Percentiles rank a stretch among this genome's conserved stretches.
These are phyloP conservation scores for Schmidtea mediterranea DNA, from an alignment of 1,140 invertebrate species.

Conservation along the genomic window DNA sequence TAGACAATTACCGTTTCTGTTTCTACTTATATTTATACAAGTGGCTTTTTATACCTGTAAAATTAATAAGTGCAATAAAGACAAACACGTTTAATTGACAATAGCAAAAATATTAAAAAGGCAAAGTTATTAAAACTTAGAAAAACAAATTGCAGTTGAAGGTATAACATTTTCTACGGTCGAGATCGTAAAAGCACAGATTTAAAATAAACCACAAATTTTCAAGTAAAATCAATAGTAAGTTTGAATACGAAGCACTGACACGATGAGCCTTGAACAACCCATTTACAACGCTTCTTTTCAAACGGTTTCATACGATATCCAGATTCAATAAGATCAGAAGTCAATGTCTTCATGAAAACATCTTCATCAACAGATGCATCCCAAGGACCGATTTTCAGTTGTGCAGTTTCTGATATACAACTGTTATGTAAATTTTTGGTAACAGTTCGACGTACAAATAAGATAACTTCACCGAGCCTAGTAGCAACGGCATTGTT, in stretches of 20 bases:
- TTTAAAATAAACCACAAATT: neutral
- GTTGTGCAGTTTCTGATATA: conserved; percentile 15
- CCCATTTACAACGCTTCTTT: conserved; percentile 8
- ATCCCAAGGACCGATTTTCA: conserved; percentile 16
- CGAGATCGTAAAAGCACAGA: neutral
- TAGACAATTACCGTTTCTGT: too few relatives aligned
- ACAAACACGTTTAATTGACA: too few relatives aligned
- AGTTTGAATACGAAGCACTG: neutral
- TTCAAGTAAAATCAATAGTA: neutral
- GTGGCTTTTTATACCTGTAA: too few relatives aligned
- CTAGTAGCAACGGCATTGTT: neutral
- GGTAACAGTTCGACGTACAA: conserved; percentile 12
- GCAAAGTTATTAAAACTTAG: too few relatives aligned
- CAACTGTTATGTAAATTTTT: conserved; percentile 18
- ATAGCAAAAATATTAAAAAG: too few relatives aligned
- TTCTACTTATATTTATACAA: too few relatives aligned
- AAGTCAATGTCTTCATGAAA: conserved; percentile 16
- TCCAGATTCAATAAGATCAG: conserved; percentile 16
- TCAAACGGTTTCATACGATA: conserved; percentile 17
- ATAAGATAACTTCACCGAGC: neutral
- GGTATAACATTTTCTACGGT: neutral
- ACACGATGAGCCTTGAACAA: neutral
- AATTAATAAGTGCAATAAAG: too few relatives aligned
- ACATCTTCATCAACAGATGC: conserved; percentile 15
- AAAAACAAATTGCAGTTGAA: too few relatives aligned